A percentile compares a stretch with the other conserved stretches of the same genome.
Evolutionary conservation across 2,113 vertebrate genomes (phyloP).

Genomic region (Nothocercus julius): DNA sequence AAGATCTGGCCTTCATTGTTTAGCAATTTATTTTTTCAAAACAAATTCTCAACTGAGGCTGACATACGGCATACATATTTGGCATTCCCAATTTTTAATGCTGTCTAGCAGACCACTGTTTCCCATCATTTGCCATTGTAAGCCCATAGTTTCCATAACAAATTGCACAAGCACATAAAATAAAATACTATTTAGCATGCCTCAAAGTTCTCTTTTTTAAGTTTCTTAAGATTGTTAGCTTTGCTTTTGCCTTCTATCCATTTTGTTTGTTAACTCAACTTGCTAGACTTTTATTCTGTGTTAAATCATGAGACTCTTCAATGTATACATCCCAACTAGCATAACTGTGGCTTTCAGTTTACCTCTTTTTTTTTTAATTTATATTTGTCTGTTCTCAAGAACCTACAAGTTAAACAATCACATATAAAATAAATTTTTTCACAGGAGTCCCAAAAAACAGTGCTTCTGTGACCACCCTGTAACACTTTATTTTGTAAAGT

Average conservation of each 20-base stretch:
- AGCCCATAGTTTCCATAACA: background rate
- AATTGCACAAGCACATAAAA: background rate
- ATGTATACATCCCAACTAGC: background rate
- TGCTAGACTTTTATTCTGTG: background rate
- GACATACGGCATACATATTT: conserved; percentile 51
- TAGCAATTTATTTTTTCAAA: conserved; percentile 57
- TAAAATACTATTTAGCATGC: background rate
- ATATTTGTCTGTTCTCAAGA: background rate
- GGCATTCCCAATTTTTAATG: conserved; percentile 66
- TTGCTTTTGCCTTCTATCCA: background rate
- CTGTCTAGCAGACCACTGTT: conserved; percentile 29
- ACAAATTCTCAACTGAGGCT: conserved; percentile 7
- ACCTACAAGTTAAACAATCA: background rate
- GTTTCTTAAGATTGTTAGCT: background rate
- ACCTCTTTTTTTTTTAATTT: background rate
- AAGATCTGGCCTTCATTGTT: conserved; percentile 42
- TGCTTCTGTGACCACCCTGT: background rate
- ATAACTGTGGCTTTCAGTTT: background rate
- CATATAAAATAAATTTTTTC: background rate
- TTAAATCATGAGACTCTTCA: background rate
- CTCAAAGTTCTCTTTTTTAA: background rate
- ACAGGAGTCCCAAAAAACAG: background rate
- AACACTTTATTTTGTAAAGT: background rate
- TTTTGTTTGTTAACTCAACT: background rate
- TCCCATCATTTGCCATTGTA: conserved; percentile 36